A percentile compares a stretch with the other conserved stretches of the same genome.
phyloP scores from a whole-genome alignment of 2,888 invertebrate genomes.

The Pocota personata region DNA sequence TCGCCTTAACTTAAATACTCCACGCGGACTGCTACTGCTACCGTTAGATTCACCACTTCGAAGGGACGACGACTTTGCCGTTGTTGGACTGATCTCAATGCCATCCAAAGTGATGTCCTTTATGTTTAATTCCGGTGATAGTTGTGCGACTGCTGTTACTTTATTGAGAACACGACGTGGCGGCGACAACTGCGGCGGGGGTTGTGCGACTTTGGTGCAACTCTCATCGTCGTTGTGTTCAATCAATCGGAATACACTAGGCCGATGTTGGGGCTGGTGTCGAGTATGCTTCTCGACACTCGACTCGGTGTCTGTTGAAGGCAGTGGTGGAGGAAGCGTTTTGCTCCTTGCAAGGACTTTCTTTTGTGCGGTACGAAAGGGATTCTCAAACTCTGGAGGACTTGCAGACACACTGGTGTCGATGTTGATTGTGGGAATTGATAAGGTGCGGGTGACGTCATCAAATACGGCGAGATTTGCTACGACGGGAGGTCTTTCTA shows the following conservation, averaged over 20 bases:
- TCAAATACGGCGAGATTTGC: not conserved
- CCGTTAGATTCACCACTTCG: conserved; percentile 34
- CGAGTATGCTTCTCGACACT: conserved; percentile 32
- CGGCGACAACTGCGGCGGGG: not conserved
- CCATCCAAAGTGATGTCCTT: conserved; percentile 58
- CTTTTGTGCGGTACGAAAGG: conserved; percentile 64
- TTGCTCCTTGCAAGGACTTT: conserved; percentile 52
- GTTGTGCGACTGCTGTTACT: not conserved
- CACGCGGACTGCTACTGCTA: conserved; percentile 27
- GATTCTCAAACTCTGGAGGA: conserved; percentile 70
- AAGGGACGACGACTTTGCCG: conserved; percentile 43
- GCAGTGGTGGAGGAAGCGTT: conserved; percentile 36
- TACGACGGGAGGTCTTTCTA: conserved; percentile 2
- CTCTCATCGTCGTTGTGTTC: conserved; percentile 30
- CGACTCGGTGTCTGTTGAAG: conserved; percentile 19
- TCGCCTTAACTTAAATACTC: conserved; percentile 50
- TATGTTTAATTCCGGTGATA: conserved; percentile 57
- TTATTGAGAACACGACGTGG: not conserved
- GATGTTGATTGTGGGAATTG: conserved; percentile 41
- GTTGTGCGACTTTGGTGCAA: conserved; percentile 11
- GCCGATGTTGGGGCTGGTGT: conserved; percentile 27
- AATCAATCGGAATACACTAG: conserved; percentile 43
- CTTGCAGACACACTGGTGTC: conserved; percentile 32
- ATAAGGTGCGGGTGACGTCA: not conserved
- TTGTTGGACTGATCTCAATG: conserved; percentile 43